phyloP scores from a whole-genome alignment of 2,888 invertebrate species.

The Drosophila setosimentum region DNA sequence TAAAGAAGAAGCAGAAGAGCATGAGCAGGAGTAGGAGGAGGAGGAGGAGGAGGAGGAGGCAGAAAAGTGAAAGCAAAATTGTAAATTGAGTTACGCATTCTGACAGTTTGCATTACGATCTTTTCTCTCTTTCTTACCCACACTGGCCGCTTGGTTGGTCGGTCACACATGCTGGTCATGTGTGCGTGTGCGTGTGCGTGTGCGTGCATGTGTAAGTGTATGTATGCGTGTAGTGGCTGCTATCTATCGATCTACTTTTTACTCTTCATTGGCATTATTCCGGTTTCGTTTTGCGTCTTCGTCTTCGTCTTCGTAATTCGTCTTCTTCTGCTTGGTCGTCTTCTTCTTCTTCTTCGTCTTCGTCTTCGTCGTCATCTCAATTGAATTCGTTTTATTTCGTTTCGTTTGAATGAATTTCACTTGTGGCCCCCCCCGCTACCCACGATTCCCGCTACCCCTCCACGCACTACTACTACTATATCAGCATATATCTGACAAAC shows the following conservation, averaged over 20 bases:
- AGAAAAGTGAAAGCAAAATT: slow-evolving; percentile 72
- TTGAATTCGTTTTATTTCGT: slow-evolving; percentile 82
- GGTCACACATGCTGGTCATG: slow-evolving; percentile 65
- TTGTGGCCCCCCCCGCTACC: slow-evolving; percentile 29
- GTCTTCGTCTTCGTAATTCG: slow-evolving; percentile 18
- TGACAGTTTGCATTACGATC: slow-evolving; percentile 83
- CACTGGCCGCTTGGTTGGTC: slow-evolving; percentile 23
- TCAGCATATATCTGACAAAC: slow-evolving; percentile 58
- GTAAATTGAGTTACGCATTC: slow-evolving; percentile 82
- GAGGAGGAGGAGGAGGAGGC: slow-evolving; percentile 6
- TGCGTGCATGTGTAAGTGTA: slow-evolving; percentile 35
- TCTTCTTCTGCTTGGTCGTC: slow-evolving; percentile 8
- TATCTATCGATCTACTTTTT: slow-evolving; percentile 82
- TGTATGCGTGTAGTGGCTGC: slow-evolving; percentile 54
- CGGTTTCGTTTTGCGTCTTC: slow-evolving; percentile 34
- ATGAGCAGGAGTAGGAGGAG: neutral
- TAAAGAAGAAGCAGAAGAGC: slow-evolving; percentile 8
- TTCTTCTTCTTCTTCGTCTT: slow-evolving; percentile 19
- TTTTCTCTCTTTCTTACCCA: slow-evolving; percentile 39
- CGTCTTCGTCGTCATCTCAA: slow-evolving; percentile 71
- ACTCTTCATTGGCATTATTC: slow-evolving; percentile 81
- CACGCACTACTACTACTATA: slow-evolving; percentile 51
- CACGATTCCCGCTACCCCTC: slow-evolving; percentile 23
- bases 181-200: slow-evolving; percentile 31
- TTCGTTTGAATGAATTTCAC: slow-evolving; percentile 81